Percentiles rank a stretch among this genome's conserved stretches.
Conservation (phyloP, 2,888 invertebrate species). For the Hirtodrosophila confusa region DNA sequence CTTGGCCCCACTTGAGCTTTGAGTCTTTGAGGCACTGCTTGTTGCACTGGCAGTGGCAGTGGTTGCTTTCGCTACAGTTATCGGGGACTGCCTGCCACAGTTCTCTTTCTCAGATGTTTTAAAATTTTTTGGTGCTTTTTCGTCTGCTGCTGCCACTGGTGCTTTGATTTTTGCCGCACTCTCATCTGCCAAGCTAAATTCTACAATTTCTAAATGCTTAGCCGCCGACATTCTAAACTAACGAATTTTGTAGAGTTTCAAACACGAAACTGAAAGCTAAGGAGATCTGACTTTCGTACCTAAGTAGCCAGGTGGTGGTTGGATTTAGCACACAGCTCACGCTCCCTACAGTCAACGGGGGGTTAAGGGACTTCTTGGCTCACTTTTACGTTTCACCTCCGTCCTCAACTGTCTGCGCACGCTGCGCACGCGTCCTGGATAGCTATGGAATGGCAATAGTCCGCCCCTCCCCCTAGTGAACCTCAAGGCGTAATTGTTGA, state of each 20-base stretch:
- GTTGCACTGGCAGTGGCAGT: conserved; percentile 9
- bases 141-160: conserved; percentile 45
- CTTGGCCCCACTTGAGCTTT: conserved; percentile 27
- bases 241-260: conserved; percentile 42
- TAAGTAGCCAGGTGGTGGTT: no score
- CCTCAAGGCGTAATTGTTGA: conserved; percentile 51
- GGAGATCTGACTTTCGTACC: conserved; percentile 3
- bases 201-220: conserved; percentile 63
- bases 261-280: conserved; percentile 31
- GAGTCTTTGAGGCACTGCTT: background rate
- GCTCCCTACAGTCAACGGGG: background rate
- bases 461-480: conserved; percentile 4
- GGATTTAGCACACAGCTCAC: no score
- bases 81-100: conserved; percentile 15
- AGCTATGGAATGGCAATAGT: conserved; percentile 6
- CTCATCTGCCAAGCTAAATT: conserved; percentile 58
- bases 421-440: conserved; percentile 67
- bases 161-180: conserved; percentile 53
- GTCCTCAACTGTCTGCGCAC: conserved; percentile 39
- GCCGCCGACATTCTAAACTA: conserved; percentile 61
- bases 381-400: conserved; percentile 1
- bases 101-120: conserved; percentile 67
- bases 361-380: background rate
- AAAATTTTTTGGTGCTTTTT: conserved; percentile 45
- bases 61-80: background rate